Evolutionary conservation across 2,113 vertebrate species (phyloP).

Genomic region (Cygnus atratus): DNA sequence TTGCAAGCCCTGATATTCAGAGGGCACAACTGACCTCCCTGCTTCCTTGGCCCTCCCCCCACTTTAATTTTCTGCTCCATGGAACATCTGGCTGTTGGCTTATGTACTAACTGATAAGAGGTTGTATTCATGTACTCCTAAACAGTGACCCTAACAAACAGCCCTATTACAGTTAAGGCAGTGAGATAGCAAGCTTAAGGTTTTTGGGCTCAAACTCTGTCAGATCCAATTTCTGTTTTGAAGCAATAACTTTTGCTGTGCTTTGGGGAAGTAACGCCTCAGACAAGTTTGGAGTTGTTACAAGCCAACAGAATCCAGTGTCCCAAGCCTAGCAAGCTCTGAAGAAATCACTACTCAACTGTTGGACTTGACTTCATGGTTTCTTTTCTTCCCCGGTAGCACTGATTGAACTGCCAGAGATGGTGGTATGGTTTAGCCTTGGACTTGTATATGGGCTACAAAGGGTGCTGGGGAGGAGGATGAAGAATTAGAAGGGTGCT

Average conservation of each 20-base stretch:
- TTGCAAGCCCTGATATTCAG: background rate
- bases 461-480: background rate
- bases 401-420: background rate
- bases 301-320: background rate
- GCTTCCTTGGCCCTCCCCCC: too few relatives aligned
- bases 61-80: background rate
- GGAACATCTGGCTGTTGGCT: background rate
- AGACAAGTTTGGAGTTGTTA: background rate
- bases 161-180: background rate
- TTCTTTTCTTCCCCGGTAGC: background rate
- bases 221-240: background rate
- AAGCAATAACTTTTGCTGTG: background rate
- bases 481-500: background rate
- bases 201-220: background rate
- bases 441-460: background rate
- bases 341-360: background rate
- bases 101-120: background rate
- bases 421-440: background rate
- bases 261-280: background rate
- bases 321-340: background rate
- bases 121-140: background rate
- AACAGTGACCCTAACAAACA: background rate
- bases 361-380: background rate
- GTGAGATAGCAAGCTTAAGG: background rate
- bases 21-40: background rate